Percentiles rank a stretch among this genome's conserved stretches.
These are phyloP conservation scores for Boloria selene DNA, from an alignment of 2,888 invertebrate genomes.

Conservation along the genomic window DNA sequence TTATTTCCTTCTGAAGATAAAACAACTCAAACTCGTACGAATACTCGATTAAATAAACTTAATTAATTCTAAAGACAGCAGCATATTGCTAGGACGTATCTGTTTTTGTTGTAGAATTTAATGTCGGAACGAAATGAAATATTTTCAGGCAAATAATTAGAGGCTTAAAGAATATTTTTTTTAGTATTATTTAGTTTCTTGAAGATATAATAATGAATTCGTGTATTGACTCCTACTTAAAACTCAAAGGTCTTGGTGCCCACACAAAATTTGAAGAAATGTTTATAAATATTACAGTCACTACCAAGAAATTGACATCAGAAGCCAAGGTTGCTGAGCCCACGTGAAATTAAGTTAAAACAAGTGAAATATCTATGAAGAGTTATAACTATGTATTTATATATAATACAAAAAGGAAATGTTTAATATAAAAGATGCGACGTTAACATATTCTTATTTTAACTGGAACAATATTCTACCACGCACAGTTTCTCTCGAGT, in stretches of 20 bases:
- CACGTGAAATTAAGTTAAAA: constrained; percentile 55
- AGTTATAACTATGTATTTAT: too few species aligned
- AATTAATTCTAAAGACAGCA: constrained; percentile 4
- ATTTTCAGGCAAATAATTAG: constrained; percentile 9
- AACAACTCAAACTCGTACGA: background rate
- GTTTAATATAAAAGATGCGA: too few species aligned
- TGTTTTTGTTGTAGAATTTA: background rate
- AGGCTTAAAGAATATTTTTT: background rate
- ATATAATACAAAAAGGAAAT: too few species aligned
- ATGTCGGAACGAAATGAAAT: background rate
- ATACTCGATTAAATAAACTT: constrained; percentile 2
- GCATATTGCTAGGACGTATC: constrained; percentile 4
- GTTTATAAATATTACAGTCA: constrained; percentile 23
- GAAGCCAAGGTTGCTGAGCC: constrained; percentile 43
- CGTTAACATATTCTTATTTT: constrained; percentile 12
- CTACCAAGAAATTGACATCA: too few species aligned
- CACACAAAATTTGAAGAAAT: constrained; percentile 27
- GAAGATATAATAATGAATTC: constrained; percentile 31
- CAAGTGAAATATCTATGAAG: background rate
- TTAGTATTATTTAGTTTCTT: constrained; percentile 17
- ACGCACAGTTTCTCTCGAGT: constrained; percentile 14
- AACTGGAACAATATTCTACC: constrained; percentile 13
- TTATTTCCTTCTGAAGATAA: too few species aligned
- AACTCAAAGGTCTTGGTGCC: constrained; percentile 29
- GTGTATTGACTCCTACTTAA: constrained; percentile 32